Evolutionary conservation across 1,140 invertebrate genomes (phyloP).

Genomic region (Pogonus chalceus): DNA sequence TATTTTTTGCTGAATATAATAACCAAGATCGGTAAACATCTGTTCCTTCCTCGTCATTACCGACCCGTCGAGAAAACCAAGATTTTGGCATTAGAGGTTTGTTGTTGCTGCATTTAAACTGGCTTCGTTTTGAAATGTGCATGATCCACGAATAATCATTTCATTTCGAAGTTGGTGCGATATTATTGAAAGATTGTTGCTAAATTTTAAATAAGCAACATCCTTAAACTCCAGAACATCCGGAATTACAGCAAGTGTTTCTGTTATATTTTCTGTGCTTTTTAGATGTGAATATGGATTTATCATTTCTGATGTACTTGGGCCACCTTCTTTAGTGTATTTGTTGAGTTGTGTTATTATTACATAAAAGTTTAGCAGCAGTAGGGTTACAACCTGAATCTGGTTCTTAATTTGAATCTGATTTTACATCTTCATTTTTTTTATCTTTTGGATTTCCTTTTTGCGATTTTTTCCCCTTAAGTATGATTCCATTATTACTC

Average conservation of each 20-base stretch:
- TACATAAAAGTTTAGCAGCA: too few species aligned
- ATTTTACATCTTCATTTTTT: neutral
- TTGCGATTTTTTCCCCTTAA: neutral
- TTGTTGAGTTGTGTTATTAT: too few species aligned
- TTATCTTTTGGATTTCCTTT: neutral
- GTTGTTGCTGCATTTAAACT: neutral
- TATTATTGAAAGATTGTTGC: neutral
- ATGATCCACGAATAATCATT: too few species aligned
- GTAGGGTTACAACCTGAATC: conserved; percentile 1
- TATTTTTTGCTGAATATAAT: too few species aligned
- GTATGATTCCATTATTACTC: conserved; percentile 9
- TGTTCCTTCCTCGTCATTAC: neutral
- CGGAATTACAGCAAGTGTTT: too few species aligned
- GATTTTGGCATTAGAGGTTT: too few species aligned
- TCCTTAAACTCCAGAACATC: too few species aligned
- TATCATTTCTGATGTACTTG: conserved; percentile 9
- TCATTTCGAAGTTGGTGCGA: too few species aligned
- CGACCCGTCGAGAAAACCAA: neutral
- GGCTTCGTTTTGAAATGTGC: neutral
- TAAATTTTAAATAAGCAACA: neutral
- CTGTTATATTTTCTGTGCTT: neutral
- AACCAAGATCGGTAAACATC: neutral
- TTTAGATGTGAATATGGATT: conserved; percentile 8
- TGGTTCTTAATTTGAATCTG: neutral
- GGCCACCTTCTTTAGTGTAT: too few species aligned